phyloP scores from a whole-genome alignment of 2,113 vertebrate species.

The Sander vitreus region DNA sequence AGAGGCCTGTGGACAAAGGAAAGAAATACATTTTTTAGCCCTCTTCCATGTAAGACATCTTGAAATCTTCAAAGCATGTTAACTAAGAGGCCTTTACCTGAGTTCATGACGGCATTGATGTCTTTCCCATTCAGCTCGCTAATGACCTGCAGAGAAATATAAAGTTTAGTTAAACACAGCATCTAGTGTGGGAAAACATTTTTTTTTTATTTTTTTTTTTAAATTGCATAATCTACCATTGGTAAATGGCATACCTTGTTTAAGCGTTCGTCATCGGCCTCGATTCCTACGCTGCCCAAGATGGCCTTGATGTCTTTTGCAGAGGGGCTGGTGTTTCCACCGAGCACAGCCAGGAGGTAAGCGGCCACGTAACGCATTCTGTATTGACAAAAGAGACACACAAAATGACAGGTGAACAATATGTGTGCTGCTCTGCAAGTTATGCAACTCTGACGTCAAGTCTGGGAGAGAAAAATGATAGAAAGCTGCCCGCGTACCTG shows the following conservation, averaged over 20 bases:
- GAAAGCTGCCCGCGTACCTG: no score
- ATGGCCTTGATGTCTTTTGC: constrained; percentile 88
- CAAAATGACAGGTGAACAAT: neutral
- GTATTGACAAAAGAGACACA: neutral
- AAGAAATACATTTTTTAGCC: neutral
- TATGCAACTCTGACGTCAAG: neutral
- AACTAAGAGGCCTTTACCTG: constrained; percentile 61
- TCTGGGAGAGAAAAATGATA: neutral
- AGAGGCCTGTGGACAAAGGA: constrained; percentile 74
- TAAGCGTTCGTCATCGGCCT: constrained; percentile 86
- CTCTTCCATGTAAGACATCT: neutral
- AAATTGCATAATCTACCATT: neutral
- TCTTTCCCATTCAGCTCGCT: constrained; percentile 86
- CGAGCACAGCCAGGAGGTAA: constrained; percentile 88
- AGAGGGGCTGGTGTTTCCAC: constrained; percentile 86
- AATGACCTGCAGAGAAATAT: constrained; percentile 77
- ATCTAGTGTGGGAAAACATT: neutral
- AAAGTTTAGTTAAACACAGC: neutral
- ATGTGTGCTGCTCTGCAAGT: neutral
- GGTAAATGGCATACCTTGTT: constrained; percentile 77
- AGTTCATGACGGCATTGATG: constrained; percentile 78
- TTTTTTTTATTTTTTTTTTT: no score
- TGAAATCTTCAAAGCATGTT: neutral
- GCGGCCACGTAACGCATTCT: constrained; percentile 93
- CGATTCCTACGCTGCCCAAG: constrained; percentile 87